phyloP scores from a whole-genome alignment of 2,888 invertebrate species.

The Sycophila texana region DNA sequence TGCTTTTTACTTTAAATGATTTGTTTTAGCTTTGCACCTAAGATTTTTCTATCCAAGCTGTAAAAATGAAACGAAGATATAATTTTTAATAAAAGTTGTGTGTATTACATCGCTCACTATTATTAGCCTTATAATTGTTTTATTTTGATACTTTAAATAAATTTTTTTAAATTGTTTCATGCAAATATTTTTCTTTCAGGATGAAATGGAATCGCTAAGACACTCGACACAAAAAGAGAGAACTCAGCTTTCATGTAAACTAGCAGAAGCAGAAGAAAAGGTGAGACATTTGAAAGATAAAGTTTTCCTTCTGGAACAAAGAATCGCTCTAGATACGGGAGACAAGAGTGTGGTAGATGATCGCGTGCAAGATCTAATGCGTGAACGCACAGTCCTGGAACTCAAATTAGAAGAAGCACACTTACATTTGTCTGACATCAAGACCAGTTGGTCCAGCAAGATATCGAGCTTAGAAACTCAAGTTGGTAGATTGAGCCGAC shows the following conservation, averaged over 20 bases:
- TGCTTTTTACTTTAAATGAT: conserved; percentile 4
- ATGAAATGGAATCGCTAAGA: conserved; percentile 86
- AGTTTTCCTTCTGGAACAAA: conserved; percentile 77
- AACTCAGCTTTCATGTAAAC: conserved; percentile 81
- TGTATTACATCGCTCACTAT: neutral
- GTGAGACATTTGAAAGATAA: conserved; percentile 83
- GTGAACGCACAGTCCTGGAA: conserved; percentile 83
- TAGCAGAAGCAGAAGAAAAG: conserved; percentile 86
- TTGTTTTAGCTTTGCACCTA: no score
- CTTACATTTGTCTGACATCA: conserved; percentile 91
- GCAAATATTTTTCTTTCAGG: conserved; percentile 77
- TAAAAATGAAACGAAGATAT: no score
- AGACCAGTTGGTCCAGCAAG: conserved; percentile 94
- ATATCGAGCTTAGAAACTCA: conserved; percentile 93
- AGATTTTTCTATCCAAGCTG: no score
- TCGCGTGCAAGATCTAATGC: conserved; percentile 78
- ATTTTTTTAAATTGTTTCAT: conserved; percentile 27
- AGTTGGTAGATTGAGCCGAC: conserved; percentile 88
- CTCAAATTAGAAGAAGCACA: conserved; percentile 90
- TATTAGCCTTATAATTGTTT: conserved; percentile 11
- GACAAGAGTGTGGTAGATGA: conserved; percentile 77
- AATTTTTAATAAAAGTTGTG: no score
- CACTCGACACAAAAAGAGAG: conserved; percentile 86
- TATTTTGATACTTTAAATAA: conserved; percentile 5
- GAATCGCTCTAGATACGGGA: conserved; percentile 74